Base-by-base conservation (phyloP, 2,113 vertebrate species). In the Oncorhynchus kisutch region DNA sequence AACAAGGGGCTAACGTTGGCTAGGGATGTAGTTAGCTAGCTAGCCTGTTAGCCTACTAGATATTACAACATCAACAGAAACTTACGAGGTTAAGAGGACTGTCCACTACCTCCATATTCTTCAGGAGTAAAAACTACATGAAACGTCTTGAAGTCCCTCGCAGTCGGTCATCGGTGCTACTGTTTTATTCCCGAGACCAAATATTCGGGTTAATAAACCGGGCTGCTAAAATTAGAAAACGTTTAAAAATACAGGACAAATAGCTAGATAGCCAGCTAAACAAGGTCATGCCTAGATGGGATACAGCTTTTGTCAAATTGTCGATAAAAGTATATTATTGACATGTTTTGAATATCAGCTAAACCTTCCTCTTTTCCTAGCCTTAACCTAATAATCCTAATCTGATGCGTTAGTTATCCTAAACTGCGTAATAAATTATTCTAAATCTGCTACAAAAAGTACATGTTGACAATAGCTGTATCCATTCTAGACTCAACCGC, bases 51-150 rank as follows among this genome's bases (percentile, higher is more conserved):
- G 71, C 79, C 74, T 83, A 74, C 88, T 18, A 81, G 83, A 34
- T 87, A 84, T 85, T 85, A 76, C 82, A 83, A 83, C 85, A 88
- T 72, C 82, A 74, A 81, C 48, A 81, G 67, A 77, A 76, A 92
- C 96, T 96, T 91, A 98, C 97, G 88, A 96, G 94, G 89, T 98
- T 98, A 70, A 99, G 95, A 82, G 97, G 97, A 83, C 96, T 97
- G 88, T 98, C 96, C 92, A 95, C 94, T 81, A 97, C 96, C 92
- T 98, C 97, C 97, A 99, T 99, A 89, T 82, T 78, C 72, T 76
- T 85, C 81, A 81, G 74, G 24, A 75, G 20, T 48, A 78, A 51
- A 65, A 80, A 85, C 90, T 90, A 84, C 92, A 93, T 91, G 85
- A 87, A 92, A 84, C 9, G 54, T 60, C 60, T 59, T 74, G 65